Conservation (phyloP, 2,113 vertebrate species). For the Python bivittatus region DNA sequence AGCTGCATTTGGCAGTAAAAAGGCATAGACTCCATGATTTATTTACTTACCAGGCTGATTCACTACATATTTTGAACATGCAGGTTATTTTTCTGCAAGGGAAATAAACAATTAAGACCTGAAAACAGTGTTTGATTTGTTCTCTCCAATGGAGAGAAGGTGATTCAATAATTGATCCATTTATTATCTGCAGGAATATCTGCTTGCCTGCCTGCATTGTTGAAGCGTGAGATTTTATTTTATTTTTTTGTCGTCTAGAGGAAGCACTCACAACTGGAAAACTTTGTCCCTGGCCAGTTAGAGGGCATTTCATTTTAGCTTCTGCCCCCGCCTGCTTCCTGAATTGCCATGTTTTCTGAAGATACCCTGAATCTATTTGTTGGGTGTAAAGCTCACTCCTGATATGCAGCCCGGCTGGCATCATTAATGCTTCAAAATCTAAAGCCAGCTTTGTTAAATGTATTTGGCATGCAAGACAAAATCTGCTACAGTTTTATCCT, state of each 20-base stretch:
- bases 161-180: neutral
- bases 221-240: neutral
- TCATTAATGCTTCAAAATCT: neutral
- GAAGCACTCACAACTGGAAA: no score
- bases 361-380: neutral
- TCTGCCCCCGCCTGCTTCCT: neutral
- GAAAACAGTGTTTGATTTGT: neutral
- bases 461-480: neutral
- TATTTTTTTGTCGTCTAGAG: neutral
- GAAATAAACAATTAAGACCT: neutral
- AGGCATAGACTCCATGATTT: no score
- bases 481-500: neutral
- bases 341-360: neutral
- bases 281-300: neutral
- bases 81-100: neutral
- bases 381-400: neutral
- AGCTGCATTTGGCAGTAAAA: neutral
- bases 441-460: neutral
- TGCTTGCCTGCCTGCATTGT: neutral
- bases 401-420: neutral
- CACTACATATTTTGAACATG: neutral
- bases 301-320: neutral
- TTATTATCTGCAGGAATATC: neutral
- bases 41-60: neutral
- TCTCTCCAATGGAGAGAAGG: neutral